Percentiles rank a stretch among this genome's conserved stretches.
Evolutionary conservation across 1,140 invertebrate species (phyloP).

Genomic region (Macrotrachela quadricornifera): DNA sequence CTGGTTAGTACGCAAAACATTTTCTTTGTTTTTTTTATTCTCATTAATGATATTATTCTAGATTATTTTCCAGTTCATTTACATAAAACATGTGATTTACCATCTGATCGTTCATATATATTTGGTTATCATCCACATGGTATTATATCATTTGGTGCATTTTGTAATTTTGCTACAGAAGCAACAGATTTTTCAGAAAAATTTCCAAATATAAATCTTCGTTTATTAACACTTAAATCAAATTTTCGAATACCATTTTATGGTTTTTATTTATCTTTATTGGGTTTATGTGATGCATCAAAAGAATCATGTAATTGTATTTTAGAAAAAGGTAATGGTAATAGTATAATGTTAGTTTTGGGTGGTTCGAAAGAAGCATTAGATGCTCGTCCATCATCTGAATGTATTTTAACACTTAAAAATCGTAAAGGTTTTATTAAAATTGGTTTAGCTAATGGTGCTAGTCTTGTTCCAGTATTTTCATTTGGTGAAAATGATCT

Average conservation of each 20-base stretch:
- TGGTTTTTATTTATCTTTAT: constrained; percentile 41
- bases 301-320: constrained; percentile 1
- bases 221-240: constrained; percentile 49
- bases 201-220: constrained; percentile 53
- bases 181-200: constrained; percentile 43
- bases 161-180: constrained; percentile 56
- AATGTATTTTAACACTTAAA: constrained; percentile 19
- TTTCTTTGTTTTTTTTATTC: neutral
- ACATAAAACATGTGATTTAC: constrained; percentile 55
- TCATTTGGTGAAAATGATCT: constrained; percentile 76
- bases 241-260: constrained; percentile 63
- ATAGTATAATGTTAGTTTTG: too few species aligned
- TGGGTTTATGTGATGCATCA: constrained; percentile 10
- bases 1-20: neutral
- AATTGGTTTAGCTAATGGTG: constrained; percentile 27
- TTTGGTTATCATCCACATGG: constrained; percentile 74
- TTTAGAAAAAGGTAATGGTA: neutral
- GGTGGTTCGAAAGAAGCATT: constrained; percentile 26
- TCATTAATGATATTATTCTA: constrained; percentile 36
- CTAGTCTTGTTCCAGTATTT: constrained; percentile 59
- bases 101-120: constrained; percentile 57
- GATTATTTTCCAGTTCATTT: constrained; percentile 64
- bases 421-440: constrained; percentile 29
- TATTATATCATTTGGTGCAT: constrained; percentile 51
- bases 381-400: constrained; percentile 23